phyloP scores from a whole-genome alignment of 2,113 vertebrate genomes.

The Nyctereutes procyonoides region DNA sequence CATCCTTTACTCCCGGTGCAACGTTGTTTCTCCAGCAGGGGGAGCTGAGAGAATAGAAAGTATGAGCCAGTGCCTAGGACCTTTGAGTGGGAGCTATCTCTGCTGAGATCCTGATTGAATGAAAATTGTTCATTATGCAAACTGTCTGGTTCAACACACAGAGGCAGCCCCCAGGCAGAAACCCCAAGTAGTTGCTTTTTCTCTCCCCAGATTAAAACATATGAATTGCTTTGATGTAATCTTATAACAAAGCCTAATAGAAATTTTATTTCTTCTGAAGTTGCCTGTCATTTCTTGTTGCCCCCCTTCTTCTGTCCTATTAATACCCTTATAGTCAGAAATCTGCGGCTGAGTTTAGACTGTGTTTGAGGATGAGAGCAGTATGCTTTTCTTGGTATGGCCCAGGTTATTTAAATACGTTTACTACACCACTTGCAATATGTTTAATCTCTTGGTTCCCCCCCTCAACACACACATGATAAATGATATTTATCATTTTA shows the following conservation, averaged over 20 bases:
- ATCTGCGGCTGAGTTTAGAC: background rate
- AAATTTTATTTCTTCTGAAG: constrained; percentile 89
- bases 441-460: constrained; percentile 84
- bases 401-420: constrained; percentile 82
- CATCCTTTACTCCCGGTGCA: constrained; percentile 41
- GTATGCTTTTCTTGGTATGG: constrained; percentile 58
- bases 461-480: background rate
- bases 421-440: constrained; percentile 79
- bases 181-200: constrained; percentile 86
- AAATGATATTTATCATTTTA: constrained; percentile 90
- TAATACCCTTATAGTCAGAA: constrained; percentile 76
- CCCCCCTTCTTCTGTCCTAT: constrained; percentile 82
- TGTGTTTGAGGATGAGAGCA: constrained; percentile 42
- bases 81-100: constrained; percentile 83
- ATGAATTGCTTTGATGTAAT: constrained; percentile 88
- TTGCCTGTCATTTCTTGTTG: constrained; percentile 85
- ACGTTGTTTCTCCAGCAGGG: constrained; percentile 84
- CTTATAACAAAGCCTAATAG: constrained; percentile 88
- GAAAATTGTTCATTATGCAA: constrained; percentile 89
- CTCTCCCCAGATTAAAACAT: constrained; percentile 88
- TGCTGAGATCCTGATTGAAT: constrained; percentile 86
- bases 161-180: constrained; percentile 87
- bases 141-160: constrained; percentile 87
- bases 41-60: constrained; percentile 87
- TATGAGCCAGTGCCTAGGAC: constrained; percentile 68